These are phyloP conservation scores for Axis porcinus DNA, from an alignment of 2,113 vertebrate species.

Conservation along the genomic window DNA sequence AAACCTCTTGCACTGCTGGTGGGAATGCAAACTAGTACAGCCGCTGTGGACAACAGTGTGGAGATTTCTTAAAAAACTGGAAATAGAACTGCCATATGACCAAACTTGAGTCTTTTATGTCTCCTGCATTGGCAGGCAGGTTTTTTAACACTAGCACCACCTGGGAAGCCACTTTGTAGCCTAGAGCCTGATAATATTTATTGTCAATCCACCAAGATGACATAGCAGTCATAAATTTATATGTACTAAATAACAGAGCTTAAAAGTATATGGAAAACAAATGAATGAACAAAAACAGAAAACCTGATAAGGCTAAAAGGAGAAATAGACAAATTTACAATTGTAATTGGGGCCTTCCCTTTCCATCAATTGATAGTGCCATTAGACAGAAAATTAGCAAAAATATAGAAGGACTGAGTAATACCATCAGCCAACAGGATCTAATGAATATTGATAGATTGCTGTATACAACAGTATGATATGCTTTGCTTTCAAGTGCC, in stretches of 20 bases:
- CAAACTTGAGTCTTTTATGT: neutral
- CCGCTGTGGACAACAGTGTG: too few relatives aligned
- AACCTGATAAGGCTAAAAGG: neutral
- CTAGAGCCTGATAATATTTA: neutral
- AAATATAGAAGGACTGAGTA: neutral
- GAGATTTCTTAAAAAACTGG: too few relatives aligned
- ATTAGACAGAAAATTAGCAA: neutral
- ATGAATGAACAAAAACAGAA: neutral
- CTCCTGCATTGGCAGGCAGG: neutral
- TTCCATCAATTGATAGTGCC: neutral
- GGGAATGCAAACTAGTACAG: too few relatives aligned
- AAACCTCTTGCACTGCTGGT: too few relatives aligned
- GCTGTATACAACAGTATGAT: neutral
- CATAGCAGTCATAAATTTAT: neutral
- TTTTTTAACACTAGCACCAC: neutral
- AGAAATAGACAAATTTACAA: neutral
- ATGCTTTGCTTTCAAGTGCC: neutral
- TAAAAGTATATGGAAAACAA: neutral
- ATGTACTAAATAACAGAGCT: neutral
- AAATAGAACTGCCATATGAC: neutral
- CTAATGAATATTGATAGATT: neutral
- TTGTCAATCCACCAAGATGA: neutral
- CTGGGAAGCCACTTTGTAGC: neutral
- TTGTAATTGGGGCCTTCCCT: neutral
- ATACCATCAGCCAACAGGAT: neutral